These are phyloP conservation scores for Trissolcus basalis DNA, from an alignment of 1,140 invertebrate species.

Conservation along the genomic window DNA sequence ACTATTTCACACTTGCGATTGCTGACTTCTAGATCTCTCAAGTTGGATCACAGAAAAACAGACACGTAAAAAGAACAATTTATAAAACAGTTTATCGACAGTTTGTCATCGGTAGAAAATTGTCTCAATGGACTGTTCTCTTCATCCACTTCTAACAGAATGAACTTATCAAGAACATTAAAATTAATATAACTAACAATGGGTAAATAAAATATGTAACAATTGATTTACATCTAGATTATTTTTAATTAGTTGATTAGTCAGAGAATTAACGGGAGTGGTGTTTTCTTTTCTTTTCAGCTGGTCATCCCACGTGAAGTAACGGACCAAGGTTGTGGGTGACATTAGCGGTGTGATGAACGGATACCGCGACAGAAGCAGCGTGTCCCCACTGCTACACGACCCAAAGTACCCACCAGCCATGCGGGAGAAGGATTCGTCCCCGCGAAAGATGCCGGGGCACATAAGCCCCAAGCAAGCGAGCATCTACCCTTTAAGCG, in stretches of 20 bases:
- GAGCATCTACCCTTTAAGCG: conserved; percentile 81
- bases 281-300: conserved; percentile 48
- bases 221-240: no score
- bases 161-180: no score
- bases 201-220: no score
- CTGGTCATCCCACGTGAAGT: conserved; percentile 24
- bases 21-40: neutral
- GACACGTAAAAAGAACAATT: no score
- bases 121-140: no score
- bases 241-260: no score
- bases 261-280: neutral
- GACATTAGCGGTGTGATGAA: conserved; percentile 74
- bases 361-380: conserved; percentile 72
- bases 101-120: no score
- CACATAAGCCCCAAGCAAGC: conserved; percentile 84
- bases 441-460: conserved; percentile 84
- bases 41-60: no score
- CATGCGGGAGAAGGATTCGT: conserved; percentile 89
- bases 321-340: conserved; percentile 60
- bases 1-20: conserved; percentile 52
- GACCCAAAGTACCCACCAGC: conserved; percentile 73
- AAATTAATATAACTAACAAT: no score
- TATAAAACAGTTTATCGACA: no score
- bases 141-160: no score
- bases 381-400: conserved; percentile 70